These are phyloP conservation scores for Falco novaeseelandiae DNA, from an alignment of 2,797 vertebrate species.

Conservation along the genomic window DNA sequence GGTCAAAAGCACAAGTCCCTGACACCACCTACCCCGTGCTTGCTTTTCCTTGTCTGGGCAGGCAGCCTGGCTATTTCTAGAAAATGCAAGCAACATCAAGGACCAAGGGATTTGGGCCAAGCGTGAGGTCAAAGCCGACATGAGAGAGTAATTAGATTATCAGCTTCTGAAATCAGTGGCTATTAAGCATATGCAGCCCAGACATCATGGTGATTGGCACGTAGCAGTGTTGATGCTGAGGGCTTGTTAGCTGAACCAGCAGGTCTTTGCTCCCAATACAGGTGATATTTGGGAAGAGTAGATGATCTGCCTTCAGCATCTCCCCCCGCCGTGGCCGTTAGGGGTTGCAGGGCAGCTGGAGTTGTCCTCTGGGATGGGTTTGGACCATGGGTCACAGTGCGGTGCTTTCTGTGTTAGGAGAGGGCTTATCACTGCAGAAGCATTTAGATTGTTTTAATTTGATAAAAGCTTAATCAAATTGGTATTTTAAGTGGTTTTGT, in stretches of 20 bases:
- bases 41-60: not conserved
- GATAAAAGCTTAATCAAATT: not conserved
- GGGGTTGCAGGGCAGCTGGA: not conserved
- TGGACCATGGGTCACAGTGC: not conserved
- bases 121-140: not conserved
- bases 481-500: not conserved
- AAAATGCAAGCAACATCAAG: not conserved
- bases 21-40: rapidly evolving
- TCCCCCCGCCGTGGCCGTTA: rapidly evolving
- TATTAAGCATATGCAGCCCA: not conserved
- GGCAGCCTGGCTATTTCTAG: not conserved
- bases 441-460: not conserved
- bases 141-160: not conserved
- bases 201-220: not conserved
- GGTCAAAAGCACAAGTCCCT: not conserved
- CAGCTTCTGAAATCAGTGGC: slow-evolving; percentile 30
- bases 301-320: not conserved
- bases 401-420: not conserved
- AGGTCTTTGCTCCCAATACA: not conserved
- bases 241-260: not conserved
- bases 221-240: not conserved
- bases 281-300: rapidly evolving
- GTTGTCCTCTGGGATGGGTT: not conserved
- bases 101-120: not conserved
- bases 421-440: not conserved